phyloP scores from a whole-genome alignment of 1,140 invertebrate species.

The Achroia grisella region DNA sequence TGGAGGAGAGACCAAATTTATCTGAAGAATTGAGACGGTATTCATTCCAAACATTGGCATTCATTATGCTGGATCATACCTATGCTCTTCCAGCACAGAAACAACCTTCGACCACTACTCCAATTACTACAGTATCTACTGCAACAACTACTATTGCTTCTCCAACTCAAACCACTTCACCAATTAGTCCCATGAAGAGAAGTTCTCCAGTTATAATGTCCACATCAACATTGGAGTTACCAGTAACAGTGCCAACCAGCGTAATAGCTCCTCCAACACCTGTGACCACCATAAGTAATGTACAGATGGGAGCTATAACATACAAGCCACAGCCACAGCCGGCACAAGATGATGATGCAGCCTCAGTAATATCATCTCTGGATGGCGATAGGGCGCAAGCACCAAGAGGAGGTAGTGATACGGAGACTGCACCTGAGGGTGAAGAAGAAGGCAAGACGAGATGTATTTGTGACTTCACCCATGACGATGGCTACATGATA shows the following conservation, averaged over 20 bases:
- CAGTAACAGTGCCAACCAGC: constrained; percentile 27
- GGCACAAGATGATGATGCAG: constrained; percentile 56
- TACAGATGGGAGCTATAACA: constrained; percentile 28
- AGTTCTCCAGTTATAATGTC: constrained; percentile 44
- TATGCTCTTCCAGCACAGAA: constrained; percentile 59
- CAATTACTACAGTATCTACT: constrained; percentile 16
- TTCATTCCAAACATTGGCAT: constrained; percentile 54
- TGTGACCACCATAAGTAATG: constrained; percentile 18
- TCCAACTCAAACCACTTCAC: constrained; percentile 20
- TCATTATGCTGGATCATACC: constrained; percentile 71
- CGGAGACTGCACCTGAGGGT: constrained; percentile 89
- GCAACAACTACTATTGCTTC: constrained; percentile 16
- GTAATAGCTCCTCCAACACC: constrained; percentile 28
- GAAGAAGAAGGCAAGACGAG: constrained; percentile 92
- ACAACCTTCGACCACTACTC: constrained; percentile 20
- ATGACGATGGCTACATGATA: constrained; percentile 99
- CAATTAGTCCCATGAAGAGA: constrained; percentile 46
- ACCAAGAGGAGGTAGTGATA: constrained; percentile 81
- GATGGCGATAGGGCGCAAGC: constrained; percentile 45
- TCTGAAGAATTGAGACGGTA: constrained; percentile 61
- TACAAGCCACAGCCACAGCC: constrained; percentile 33
- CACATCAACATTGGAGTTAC: constrained; percentile 34
- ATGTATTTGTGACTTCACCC: constrained; percentile 95
- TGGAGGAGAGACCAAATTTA: constrained; percentile 66
- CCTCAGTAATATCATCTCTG: constrained; percentile 63